Evolutionary conservation across 2,888 invertebrate genomes (phyloP), one percentile per base, ranked within the genome.

Genomic region (Eupithecia insigniata): DNA sequence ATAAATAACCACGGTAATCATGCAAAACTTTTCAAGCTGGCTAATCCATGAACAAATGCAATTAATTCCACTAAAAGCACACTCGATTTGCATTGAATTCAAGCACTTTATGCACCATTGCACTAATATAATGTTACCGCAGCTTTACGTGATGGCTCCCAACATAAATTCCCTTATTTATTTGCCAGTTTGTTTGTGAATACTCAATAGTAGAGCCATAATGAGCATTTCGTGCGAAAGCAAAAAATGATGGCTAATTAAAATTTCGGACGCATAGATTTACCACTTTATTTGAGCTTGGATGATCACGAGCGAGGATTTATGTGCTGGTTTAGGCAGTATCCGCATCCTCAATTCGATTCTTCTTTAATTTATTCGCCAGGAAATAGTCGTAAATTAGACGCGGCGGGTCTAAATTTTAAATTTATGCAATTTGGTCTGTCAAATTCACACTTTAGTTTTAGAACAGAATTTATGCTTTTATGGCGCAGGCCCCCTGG

Each of bases 331-430:
- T 64, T 67, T 73, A 74, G 61, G 18, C 32, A 18, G 68, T 72
- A 75, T 70, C 74, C 76, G 77, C 76, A 75, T 79, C 76, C 76
- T 76, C 75, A 77, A 78, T 79, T 77, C 73, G 73, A 70, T 66
- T 60, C 68, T 72, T 73, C 70, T 76, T 73, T 77, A 79, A 75
- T 76, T 70, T 75, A 75, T 73, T 76, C 69, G 64, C 71, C n/a
- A 76, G 79, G 76, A 78, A 79, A 74, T 46, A 74, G 71, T 74
- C 74, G 69, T 71, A 70, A 74, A 74, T 71, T 72, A 69, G 10
- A 62, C n/a, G 36, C 39, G 10, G 36, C 39, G 10, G 60, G 36
- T 60, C 69, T 46, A 62, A 62, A 69, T 71, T 71, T 69, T 69
- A 58, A 71, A 73, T 68, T 71, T 66, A 71, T 71, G 61, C 73